A percentile compares a stretch with the other conserved stretches of the same genome.
phyloP scores from a whole-genome alignment of 1,140 invertebrate genomes.

The Macrocentrus cingulum region DNA sequence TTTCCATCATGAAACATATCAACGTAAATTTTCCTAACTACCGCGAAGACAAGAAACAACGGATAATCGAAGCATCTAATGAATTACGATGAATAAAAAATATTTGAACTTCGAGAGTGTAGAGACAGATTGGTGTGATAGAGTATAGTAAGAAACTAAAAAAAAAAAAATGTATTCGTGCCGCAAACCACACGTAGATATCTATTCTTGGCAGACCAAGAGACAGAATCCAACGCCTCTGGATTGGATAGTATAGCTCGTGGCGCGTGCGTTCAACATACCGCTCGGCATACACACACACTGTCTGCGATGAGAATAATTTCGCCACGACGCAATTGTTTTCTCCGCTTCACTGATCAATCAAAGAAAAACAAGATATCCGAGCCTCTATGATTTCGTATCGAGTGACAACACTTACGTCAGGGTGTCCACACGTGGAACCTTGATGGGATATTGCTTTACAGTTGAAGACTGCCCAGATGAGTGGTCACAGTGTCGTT shows the following conservation, averaged over 20 bases:
- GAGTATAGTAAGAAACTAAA: not conserved
- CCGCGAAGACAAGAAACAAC: too few species aligned
- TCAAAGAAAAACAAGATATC: conserved; percentile 16
- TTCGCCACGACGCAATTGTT: conserved; percentile 21
- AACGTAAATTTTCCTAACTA: too few species aligned
- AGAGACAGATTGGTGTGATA: not conserved
- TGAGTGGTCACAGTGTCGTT: not conserved
- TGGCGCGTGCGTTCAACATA: conserved; percentile 4
- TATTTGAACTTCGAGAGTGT: not conserved
- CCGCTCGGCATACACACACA: not conserved
- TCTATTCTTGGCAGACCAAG: conserved; percentile 39
- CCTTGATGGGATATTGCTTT: conserved; percentile 23
- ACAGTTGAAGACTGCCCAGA: not conserved
- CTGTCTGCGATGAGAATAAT: not conserved
- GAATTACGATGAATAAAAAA: too few species aligned
- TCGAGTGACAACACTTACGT: conserved; percentile 20
- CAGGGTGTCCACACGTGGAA: not conserved
- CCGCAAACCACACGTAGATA: conserved; percentile 38
- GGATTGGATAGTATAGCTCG: conserved; percentile 18
- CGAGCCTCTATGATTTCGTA: conserved; percentile 2
- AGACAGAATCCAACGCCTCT: conserved; percentile 29
- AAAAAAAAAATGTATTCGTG: conserved; percentile 20
- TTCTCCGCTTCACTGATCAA: conserved; percentile 17
- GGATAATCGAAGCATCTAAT: too few species aligned
- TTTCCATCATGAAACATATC: too few species aligned